Conservation (phyloP, 2,113 vertebrate species). For the Anolis sagrei region DNA sequence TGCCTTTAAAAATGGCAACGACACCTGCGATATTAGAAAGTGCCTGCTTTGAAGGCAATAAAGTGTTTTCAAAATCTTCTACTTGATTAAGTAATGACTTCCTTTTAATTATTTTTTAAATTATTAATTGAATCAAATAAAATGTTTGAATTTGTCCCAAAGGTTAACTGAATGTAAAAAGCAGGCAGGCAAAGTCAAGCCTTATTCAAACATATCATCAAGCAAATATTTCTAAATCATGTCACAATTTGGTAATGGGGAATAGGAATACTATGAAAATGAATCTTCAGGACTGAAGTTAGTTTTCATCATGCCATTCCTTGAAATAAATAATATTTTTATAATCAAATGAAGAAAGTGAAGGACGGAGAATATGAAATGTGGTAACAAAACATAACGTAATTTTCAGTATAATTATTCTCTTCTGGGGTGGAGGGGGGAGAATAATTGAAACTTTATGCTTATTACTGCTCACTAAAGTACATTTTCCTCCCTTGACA, state of each 20-base stretch:
- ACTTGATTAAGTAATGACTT: background rate
- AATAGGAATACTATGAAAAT: conserved; percentile 48
- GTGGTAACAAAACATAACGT: conserved; percentile 44
- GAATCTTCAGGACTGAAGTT: conserved; percentile 31
- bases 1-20: background rate
- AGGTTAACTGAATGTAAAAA: conserved; percentile 12
- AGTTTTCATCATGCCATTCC: conserved; percentile 51
- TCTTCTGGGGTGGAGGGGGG: conserved; percentile 26
- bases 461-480: conserved; percentile 58
- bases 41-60: background rate
- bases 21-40: background rate
- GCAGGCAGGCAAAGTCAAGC: background rate
- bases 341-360: conserved; percentile 45
- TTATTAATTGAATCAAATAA: conserved; percentile 1
- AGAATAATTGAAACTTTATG: conserved; percentile 58
- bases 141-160: background rate
- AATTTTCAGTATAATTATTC: conserved; percentile 58
- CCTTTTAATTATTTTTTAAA: background rate
- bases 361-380: conserved; percentile 15
- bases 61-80: background rate
- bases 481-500: conserved; percentile 59
- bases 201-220: background rate
- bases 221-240: conserved; percentile 37
- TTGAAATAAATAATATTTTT: conserved; percentile 55
- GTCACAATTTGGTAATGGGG: conserved; percentile 13